These are phyloP conservation scores for Patella depressa DNA, from an alignment of 2,888 invertebrate genomes.

Conservation along the genomic window DNA sequence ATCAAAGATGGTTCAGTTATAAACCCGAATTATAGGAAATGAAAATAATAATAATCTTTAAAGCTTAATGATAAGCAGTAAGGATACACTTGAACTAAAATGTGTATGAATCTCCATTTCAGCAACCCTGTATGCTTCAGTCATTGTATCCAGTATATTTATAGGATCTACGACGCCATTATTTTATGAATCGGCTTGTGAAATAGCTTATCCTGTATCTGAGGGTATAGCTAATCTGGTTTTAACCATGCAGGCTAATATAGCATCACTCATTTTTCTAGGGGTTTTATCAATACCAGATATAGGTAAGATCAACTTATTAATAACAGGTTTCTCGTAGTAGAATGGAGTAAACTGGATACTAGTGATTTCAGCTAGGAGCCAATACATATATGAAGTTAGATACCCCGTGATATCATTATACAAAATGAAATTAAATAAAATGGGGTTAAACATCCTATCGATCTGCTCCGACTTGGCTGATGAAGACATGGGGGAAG, in stretches of 20 bases:
- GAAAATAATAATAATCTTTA: no score
- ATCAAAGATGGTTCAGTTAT: no score
- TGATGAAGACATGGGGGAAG: no score
- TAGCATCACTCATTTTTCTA: constrained; percentile 42
- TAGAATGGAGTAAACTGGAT: no score
- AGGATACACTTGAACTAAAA: background rate
- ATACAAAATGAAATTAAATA: background rate
- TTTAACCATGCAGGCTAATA: constrained; percentile 43
- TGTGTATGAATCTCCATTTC: constrained; percentile 22
- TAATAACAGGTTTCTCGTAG: no score
- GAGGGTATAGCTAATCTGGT: constrained; percentile 52
- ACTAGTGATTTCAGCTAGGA: no score
- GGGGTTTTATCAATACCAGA: constrained; percentile 38
- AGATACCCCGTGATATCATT: background rate
- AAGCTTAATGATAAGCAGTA: no score
- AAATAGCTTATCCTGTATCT: constrained; percentile 51
- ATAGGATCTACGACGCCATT: constrained; percentile 47
- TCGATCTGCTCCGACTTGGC: no score
- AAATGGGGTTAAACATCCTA: background rate
- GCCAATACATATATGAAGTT: no score
- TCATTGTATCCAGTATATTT: constrained; percentile 37
- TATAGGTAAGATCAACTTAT: constrained; percentile 32
- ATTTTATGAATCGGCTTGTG: constrained; percentile 55
- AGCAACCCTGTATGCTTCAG: constrained; percentile 44
- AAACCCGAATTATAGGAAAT: no score